Evolutionary conservation across 2,888 invertebrate species (phyloP).

Genomic region (Dorcus hopei): DNA sequence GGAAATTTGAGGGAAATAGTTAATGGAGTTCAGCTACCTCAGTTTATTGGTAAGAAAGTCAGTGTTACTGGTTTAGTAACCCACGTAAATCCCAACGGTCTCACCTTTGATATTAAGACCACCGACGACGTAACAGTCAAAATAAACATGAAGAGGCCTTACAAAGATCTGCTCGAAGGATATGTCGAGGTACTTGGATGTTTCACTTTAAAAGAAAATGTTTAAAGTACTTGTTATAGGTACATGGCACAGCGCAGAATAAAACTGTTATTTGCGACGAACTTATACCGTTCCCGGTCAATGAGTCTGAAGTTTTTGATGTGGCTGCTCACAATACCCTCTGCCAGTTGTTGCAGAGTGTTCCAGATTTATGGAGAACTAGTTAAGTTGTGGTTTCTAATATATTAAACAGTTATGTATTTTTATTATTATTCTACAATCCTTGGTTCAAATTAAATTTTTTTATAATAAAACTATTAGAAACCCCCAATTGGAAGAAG

Average conservation of each 20-base stretch:
- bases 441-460: no score
- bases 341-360: conserved; percentile 26
- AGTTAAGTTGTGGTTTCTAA: neutral
- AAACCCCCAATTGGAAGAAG: no score
- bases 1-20: conserved; percentile 37
- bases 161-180: conserved; percentile 37
- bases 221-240: conserved; percentile 22
- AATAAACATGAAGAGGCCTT: conserved; percentile 38
- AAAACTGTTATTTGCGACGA: conserved; percentile 28
- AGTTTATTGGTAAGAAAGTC: conserved; percentile 39
- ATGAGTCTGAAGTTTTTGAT: conserved; percentile 28
- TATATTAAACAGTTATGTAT: no score
- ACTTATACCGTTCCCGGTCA: conserved; percentile 25
- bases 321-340: conserved; percentile 25
- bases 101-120: conserved; percentile 39
- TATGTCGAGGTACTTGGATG: conserved; percentile 41
- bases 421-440: no score
- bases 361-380: conserved; percentile 28
- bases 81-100: conserved; percentile 35
- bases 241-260: conserved; percentile 30
- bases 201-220: neutral
- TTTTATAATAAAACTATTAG: no score
- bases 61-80: conserved; percentile 40
- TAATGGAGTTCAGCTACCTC: conserved; percentile 40
- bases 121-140: conserved; percentile 40